Conservation (phyloP, 2,797 vertebrate species). For the Microcaecilia unicolor region DNA sequence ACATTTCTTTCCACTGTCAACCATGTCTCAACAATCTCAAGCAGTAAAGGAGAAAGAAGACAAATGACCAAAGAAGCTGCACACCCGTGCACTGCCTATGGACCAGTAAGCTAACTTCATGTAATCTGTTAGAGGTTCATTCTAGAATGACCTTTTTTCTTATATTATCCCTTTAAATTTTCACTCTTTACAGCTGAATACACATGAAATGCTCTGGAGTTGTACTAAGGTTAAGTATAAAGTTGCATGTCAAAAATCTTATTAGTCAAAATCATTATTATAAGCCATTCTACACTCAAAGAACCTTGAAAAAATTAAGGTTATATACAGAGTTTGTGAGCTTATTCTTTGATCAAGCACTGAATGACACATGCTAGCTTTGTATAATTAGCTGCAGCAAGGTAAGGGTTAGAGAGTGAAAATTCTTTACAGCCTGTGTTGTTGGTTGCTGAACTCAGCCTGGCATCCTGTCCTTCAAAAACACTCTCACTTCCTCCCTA, state of each 20-base stretch:
- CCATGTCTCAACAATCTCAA: constrained; percentile 57
- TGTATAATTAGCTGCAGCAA: constrained; percentile 51
- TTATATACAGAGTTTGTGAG: constrained; percentile 62
- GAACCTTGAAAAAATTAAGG: constrained; percentile 77
- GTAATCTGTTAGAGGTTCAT: constrained; percentile 72
- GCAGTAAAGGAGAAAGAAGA: constrained; percentile 50
- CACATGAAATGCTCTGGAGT: constrained; percentile 71
- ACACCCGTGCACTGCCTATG: constrained; percentile 45
- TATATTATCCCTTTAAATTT: constrained; percentile 75
- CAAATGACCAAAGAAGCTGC: constrained; percentile 58
- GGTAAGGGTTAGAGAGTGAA: constrained; percentile 39
- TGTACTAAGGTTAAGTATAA: constrained; percentile 74
- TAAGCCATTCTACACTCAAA: constrained; percentile 70
- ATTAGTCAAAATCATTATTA: constrained; percentile 78
- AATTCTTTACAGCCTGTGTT: too few species aligned
- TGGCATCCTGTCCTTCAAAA: too few species aligned
- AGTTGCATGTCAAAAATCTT: constrained; percentile 75
- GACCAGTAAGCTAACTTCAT: constrained; percentile 66
- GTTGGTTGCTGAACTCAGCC: too few species aligned
- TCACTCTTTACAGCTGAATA: constrained; percentile 72
- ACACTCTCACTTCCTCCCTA: too few species aligned
- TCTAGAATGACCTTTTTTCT: constrained; percentile 70
- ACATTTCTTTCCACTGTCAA: constrained; percentile 52
- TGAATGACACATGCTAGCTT: constrained; percentile 45
- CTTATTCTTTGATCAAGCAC: constrained; percentile 57